phyloP scores from a whole-genome alignment of 2,113 vertebrate genomes.

The Cromileptes altivelis region DNA sequence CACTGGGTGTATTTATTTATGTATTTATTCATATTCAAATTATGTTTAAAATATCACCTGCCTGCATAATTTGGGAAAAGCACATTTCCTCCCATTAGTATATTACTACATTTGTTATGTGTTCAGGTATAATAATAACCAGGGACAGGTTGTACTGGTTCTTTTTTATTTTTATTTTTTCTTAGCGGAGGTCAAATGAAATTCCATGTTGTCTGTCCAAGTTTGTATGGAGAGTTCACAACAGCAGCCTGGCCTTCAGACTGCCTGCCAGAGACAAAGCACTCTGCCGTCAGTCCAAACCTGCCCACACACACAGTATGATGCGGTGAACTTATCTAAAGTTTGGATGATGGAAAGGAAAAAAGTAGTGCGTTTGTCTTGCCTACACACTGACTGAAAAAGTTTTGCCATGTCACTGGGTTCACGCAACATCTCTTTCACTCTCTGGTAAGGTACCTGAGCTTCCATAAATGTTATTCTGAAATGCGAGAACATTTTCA shows the following conservation, averaged over 20 bases:
- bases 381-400: constrained; percentile 57
- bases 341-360: constrained; percentile 55
- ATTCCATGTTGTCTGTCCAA: constrained; percentile 44
- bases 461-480: background rate
- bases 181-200: constrained; percentile 43
- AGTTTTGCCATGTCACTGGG: constrained; percentile 43
- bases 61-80: too few relatives aligned
- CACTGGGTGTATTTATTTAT: background rate
- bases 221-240: constrained; percentile 51
- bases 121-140: background rate
- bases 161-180: background rate
- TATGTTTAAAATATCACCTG: background rate
- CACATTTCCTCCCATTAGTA: background rate
- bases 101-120: background rate
- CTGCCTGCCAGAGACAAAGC: constrained; percentile 65
- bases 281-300: constrained; percentile 54
- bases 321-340: constrained; percentile 53
- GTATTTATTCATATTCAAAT: too few relatives aligned
- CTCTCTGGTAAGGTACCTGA: constrained; percentile 8
- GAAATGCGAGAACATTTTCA: constrained; percentile 14
- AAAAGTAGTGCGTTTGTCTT: constrained; percentile 47
- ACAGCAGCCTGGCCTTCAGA: constrained; percentile 57
- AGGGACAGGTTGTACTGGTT: constrained; percentile 15
- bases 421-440: constrained; percentile 6
- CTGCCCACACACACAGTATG: constrained; percentile 68